Base-by-base conservation (phyloP, 2,797 vertebrate species). In the Phaenicophaeus curvirostris region DNA sequence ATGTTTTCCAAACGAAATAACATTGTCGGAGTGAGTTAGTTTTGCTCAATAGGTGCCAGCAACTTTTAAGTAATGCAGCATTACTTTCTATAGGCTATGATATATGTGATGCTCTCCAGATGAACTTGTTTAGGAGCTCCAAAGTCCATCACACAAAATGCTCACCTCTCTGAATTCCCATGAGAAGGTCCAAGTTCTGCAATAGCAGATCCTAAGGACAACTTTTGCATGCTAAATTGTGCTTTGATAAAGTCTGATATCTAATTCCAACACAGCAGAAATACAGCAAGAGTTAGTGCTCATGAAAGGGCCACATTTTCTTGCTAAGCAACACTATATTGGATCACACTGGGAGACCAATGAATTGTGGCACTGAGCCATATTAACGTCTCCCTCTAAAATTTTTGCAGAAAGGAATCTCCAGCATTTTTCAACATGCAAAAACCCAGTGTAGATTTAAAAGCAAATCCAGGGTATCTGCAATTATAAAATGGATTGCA, bases 251-350 rank as follows among this genome's bases (percentile, higher is more conserved):
- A 91, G 41, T 73, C 73, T 92, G 77, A 80, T 48, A 77, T 82
- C 55, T 39, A 77, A 46, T 81, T 92, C 66, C 82, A 93, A 59
- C 76, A 73, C 2, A 79, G 66, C 73, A 91, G 39, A 76, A 80
- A n/a, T 59, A 75, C 24, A 89, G 63, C 0, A 0, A 66, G 58
- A 73, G 37, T 14, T 62, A 92, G 69, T 15, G 31, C 20, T 93
- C 48, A 76, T 94, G 85, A 88, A 94, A 92, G 69, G 31, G 41
- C 51, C 87, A 76, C 82, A 48, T 87, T 89, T 96, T 91, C 85
- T 93, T 93, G 87, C 79, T 92, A 89, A 95, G 85, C 51, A 90
- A 46, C 66, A 69, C 30, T 75, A 3, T 62, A 62, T 54, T 76
- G 51, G 48, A 85, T 85, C 87, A 81, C 91, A 62, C 85, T 89